phyloP scores from a whole-genome alignment of 2,113 vertebrate genomes.

The Cisticola juncidis region DNA sequence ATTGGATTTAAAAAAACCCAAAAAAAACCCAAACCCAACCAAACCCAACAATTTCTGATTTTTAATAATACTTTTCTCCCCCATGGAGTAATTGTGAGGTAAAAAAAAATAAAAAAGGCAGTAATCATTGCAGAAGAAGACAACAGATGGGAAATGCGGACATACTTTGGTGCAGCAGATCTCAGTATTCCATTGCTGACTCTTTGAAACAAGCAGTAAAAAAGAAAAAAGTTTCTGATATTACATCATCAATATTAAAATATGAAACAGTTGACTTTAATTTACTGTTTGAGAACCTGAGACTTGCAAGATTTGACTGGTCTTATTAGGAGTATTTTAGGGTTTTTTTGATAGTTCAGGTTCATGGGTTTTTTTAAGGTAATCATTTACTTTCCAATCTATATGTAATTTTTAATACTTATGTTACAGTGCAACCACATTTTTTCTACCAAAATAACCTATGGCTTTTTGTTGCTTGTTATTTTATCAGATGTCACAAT shows the following conservation, averaged over 20 bases:
- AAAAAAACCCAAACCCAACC: background rate
- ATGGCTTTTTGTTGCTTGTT: background rate
- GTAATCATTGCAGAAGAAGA: background rate
- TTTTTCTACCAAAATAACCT: background rate
- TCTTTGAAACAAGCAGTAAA: background rate
- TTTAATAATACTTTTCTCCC: background rate
- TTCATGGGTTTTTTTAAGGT: background rate
- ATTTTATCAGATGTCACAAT: background rate
- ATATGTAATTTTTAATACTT: background rate
- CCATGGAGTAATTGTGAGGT: background rate
- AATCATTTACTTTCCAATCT: background rate
- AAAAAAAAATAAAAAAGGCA: background rate
- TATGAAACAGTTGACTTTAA: background rate
- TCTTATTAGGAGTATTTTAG: too few species aligned
- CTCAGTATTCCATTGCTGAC: background rate
- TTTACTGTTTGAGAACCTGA: background rate
- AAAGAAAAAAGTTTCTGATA: background rate
- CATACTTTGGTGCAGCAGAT: background rate
- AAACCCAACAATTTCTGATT: background rate
- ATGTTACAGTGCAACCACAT: background rate
- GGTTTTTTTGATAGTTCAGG: accelerated
- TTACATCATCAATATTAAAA: background rate
- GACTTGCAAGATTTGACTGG: background rate
- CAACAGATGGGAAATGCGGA: background rate
- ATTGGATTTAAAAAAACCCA: background rate